Base-by-base conservation (phyloP, 2,888 invertebrate genomes). In the Eucriotettix oculatus region DNA sequence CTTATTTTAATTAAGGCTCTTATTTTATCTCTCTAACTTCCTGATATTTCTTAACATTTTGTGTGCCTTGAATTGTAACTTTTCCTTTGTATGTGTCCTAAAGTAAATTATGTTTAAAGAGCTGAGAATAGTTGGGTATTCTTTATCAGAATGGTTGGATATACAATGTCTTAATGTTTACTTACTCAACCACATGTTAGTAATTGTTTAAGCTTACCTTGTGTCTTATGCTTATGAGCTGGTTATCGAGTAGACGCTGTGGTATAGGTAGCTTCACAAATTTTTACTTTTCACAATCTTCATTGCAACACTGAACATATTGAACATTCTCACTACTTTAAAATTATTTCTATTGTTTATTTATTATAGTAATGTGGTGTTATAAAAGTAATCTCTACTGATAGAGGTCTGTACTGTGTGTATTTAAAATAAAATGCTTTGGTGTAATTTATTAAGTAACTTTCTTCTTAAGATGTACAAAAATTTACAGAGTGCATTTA, bases 401-500 rank as follows among this genome's bases (percentile, higher is more conserved):
- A 29, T 29, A 29, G 29, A 29, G 29, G 62, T 59, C 55, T 60
- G 60, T 59, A 54, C 54, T 57, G 56, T 62, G 58, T 58, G 42
- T 17, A 54, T 52, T 48, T 43, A 56, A 58, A 58, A 58, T 57
- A 62, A 62, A 62, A 62, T 56, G 60, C 60, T 58, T 59, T 62
- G 60, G 60, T 62, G 62, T 62, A 62, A 62, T 62, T 62, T 62
- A 62, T 62, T 62, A 62, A 48, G 60, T 42, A 14, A 52, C 52
- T 29, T 29, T 29, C 29, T 29, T 29, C 29, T 29, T 29, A 29
- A 5, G 29, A 29, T 29, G 29, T 29, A 29, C 29, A 29, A 29
- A 29, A 29, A 29, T 5, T 29, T 29, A 29, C 29, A 29, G 29
- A 29, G 29, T 29, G 29, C 29, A 29, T 29, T 29, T 29, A 29